Evolutionary conservation across 2,113 vertebrate species (phyloP), one percentile per base, ranked within the genome.

Genomic region (Sprattus sprattus): DNA sequence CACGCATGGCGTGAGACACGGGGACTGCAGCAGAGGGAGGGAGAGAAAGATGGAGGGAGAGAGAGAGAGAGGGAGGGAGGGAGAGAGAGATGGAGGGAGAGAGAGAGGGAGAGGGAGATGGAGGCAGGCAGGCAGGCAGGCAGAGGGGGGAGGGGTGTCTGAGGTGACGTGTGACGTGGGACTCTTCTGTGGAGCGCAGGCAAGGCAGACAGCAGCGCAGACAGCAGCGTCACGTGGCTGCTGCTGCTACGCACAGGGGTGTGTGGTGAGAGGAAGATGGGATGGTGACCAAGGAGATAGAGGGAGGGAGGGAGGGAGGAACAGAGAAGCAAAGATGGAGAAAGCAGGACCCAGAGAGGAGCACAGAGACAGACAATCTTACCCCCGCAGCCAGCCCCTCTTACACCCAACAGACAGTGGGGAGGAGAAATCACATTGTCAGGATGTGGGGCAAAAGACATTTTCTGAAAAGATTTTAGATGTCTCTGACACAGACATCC

Each of bases 261-360:
- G 50, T 45, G 32, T 39, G 28, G 54, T 71, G 18, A 64, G 18
- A 45, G 83, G 28, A 60, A 47, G 16, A 47, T 11, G 25, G 28
- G 46, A 4, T 28, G 28, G 50, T 2, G 8, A 16, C 32, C 15
- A 54, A 44, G 49, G 49, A 84, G 0, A 50, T 6, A 13, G 46
- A 32, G 7, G 28, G 52, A 82, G 8, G 45, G 52, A 82, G 0
- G 2, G 9, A 32, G 8, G 25, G 71, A 82, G 45, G 52, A 18
- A 57, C 45, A 25, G 15, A 52, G 50, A 64, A 85, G 87, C 82
- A 86, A 83, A 50, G 52, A 60, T 64, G 32, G 45, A 81, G 25
- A 78, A 82, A 75, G 71, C 13, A 15, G 71, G 71, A 71, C 64
- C 64, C 64, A 71, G 64, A 71, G 25, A 71, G 64, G 2, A 75